Conservation (phyloP, 2,888 invertebrate species). For the Agrotis clavis region DNA sequence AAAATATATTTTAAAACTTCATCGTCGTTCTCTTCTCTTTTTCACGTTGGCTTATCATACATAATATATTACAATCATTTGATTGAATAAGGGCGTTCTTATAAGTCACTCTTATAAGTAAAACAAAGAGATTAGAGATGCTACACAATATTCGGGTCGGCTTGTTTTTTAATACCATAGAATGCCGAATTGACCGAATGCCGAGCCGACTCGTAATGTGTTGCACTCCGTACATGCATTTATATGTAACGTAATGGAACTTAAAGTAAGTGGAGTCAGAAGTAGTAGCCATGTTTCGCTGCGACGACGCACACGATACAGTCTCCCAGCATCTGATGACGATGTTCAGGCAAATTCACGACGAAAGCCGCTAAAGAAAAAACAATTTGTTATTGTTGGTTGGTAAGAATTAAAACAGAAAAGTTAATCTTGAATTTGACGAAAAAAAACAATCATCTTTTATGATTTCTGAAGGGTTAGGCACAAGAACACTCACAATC, state of each 20-base stretch:
- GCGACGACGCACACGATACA: conserved; percentile 73
- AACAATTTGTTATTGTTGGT: neutral
- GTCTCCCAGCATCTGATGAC: conserved; percentile 67
- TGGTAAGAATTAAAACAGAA: neutral
- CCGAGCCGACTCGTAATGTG: no score
- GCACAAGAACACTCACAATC: no score
- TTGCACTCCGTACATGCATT: neutral
- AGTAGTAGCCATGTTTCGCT: conserved; percentile 54
- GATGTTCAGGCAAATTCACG: conserved; percentile 68
- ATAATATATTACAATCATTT: neutral
- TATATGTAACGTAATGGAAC: neutral
- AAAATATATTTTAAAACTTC: neutral
- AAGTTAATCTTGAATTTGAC: no score
- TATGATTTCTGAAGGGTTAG: no score
- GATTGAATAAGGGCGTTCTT: neutral
- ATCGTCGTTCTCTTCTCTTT: neutral
- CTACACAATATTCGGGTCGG: no score
- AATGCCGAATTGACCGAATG: no score
- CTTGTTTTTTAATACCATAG: no score
- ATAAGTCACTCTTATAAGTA: no score
- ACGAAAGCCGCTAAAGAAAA: conserved; percentile 55
- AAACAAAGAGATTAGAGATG: no score
- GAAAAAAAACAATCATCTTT: no score
- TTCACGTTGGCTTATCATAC: neutral
- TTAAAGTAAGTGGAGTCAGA: conserved; percentile 18